Percentiles rank a stretch among this genome's conserved stretches.
phyloP scores from a whole-genome alignment of 2,888 invertebrate species.

The Nomada lathburiana region DNA sequence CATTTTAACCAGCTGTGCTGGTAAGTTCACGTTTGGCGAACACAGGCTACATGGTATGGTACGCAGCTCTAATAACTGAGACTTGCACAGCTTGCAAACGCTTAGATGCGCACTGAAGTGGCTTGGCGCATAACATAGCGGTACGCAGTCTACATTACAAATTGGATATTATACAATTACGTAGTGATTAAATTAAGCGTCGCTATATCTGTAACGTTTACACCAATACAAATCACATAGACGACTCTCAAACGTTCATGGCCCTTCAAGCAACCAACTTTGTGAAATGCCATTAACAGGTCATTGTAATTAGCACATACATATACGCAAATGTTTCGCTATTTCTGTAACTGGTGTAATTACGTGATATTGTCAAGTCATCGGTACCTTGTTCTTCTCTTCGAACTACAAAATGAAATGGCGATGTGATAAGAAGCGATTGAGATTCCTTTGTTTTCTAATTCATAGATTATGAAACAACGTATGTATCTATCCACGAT shows the following conservation, averaged over 20 bases:
- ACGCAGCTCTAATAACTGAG: conserved; percentile 65
- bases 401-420: no score
- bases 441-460: no score
- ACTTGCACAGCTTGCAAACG: conserved; percentile 62
- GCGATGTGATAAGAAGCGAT: no score
- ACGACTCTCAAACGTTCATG: conserved; percentile 14
- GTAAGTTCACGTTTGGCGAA: conserved; percentile 29
- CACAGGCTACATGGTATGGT: not conserved
- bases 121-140: conserved; percentile 55
- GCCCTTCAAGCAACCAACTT: conserved; percentile 10
- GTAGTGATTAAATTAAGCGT: conserved; percentile 75
- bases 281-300: conserved; percentile 30
- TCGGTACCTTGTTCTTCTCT: no score
- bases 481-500: no score
- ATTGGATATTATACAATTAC: conserved; percentile 76
- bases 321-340: not conserved
- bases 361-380: conserved; percentile 9
- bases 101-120: conserved; percentile 61
- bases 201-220: conserved; percentile 49
- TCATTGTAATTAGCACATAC: conserved; percentile 4
- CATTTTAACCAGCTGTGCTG: not conserved
- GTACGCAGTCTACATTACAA: conserved; percentile 70
- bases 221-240: conserved; percentile 24
- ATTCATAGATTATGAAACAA: no score
- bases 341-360: not conserved